phyloP scores from a whole-genome alignment of 2,113 vertebrate genomes.

The Phoenicopterus ruber region DNA sequence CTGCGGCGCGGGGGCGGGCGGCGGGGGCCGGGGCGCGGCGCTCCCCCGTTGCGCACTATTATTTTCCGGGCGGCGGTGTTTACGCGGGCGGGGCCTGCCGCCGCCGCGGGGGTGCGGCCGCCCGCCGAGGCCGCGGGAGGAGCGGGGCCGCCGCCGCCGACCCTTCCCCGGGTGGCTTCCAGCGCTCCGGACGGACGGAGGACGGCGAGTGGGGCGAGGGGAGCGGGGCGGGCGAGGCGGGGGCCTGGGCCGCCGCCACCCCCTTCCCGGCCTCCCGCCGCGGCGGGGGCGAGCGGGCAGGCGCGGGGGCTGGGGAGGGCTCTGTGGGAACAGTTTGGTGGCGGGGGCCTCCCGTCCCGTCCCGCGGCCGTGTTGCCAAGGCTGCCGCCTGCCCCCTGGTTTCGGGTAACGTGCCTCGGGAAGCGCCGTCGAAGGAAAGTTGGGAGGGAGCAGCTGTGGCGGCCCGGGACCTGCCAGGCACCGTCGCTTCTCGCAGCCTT shows the following conservation, averaged over 20 bases:
- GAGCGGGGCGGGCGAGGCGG: not conserved
- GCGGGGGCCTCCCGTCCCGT: no score
- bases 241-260: not conserved
- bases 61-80: not conserved
- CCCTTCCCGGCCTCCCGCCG: not conserved
- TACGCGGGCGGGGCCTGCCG: not conserved
- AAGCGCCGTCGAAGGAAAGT: not conserved
- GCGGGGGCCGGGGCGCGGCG: not conserved
- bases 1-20: no score
- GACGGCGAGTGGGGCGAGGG: not conserved
- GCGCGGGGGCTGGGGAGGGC: not conserved
- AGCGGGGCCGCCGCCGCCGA: not conserved
- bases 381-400: not conserved
- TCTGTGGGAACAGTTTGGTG: not conserved
- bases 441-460: not conserved
- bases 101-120: not conserved
- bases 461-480: not conserved
- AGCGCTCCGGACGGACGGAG: not conserved
- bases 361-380: not conserved
- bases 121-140: not conserved
- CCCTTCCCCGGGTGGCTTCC: not conserved
- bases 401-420: not conserved
- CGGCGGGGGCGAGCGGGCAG: not conserved
- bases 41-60: not conserved
- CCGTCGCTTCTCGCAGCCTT: fast-evolving